Conservation (phyloP, 2,888 invertebrate species). For the Synergus umbraculus region DNA sequence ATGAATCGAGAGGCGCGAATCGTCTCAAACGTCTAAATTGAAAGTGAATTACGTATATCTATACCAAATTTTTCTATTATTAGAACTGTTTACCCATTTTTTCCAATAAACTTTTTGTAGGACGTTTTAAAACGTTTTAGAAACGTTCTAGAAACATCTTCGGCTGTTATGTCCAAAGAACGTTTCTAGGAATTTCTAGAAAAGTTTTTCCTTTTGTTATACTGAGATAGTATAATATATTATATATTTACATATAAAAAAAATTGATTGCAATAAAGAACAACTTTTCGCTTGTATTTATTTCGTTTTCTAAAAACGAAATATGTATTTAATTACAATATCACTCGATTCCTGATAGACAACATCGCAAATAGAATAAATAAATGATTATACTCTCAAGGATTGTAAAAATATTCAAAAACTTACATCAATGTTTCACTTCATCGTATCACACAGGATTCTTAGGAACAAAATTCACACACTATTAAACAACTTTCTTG, state of each 20-base stretch:
- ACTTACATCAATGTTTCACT: background rate
- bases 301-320: slow-evolving; percentile 19
- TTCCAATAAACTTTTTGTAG: background rate
- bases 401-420: slow-evolving; percentile 11
- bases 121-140: too few species aligned
- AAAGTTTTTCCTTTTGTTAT: too few species aligned
- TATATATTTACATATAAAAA: too few species aligned
- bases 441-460: background rate
- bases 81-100: background rate
- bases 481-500: background rate
- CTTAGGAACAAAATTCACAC: background rate
- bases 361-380: slow-evolving; percentile 7
- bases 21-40: background rate
- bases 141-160: too few species aligned
- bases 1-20: slow-evolving; percentile 24
- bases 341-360: slow-evolving; percentile 7
- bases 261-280: background rate
- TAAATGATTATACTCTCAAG: background rate
- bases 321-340: background rate
- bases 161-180: too few species aligned
- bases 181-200: too few species aligned
- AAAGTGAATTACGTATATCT: background rate
- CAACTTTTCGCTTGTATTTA: background rate
- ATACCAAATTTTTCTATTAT: background rate
- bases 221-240: too few species aligned